These are phyloP conservation scores for Sphaeramia orbicularis DNA, from an alignment of 2,797 vertebrate species.

Conservation along the genomic window DNA sequence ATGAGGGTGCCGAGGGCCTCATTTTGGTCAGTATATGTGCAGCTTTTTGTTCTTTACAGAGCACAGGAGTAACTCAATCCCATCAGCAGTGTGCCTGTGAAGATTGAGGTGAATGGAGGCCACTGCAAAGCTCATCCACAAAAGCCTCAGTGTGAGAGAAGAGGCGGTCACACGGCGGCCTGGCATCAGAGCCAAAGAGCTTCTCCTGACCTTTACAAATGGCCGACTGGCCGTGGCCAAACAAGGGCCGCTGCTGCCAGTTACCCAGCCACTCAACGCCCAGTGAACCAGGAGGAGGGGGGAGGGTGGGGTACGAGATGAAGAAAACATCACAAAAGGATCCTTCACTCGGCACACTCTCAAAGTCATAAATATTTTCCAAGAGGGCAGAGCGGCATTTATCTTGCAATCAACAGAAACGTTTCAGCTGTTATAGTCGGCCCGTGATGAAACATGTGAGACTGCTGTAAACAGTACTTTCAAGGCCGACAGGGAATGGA, in stretches of 20 bases:
- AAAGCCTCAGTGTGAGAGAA: constrained; percentile 69
- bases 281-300: constrained; percentile 16
- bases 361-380: constrained; percentile 65
- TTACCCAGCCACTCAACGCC: constrained; percentile 31
- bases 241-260: constrained; percentile 44
- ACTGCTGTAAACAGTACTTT: constrained; percentile 25
- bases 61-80: constrained; percentile 31
- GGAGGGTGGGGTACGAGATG: constrained; percentile 12
- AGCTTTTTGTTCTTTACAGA: too few relatives aligned
- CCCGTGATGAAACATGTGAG: constrained; percentile 33
- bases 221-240: constrained; percentile 38
- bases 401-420: constrained; percentile 44
- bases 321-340: constrained; percentile 63
- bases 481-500: constrained; percentile 27
- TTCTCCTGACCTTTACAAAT: constrained; percentile 76
- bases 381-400: constrained; percentile 55
- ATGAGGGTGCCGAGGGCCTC: too few relatives aligned
- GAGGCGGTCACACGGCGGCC: constrained; percentile 39
- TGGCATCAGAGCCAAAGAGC: constrained; percentile 57
- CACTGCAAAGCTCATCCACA: constrained; percentile 59
- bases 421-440: constrained; percentile 22
- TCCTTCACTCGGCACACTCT: constrained; percentile 44
- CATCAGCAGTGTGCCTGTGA: constrained; percentile 19
- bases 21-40: too few relatives aligned
- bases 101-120: constrained; percentile 29